Conservation (phyloP, 1,140 invertebrate species). For the Protaetia brevitarsis region DNA sequence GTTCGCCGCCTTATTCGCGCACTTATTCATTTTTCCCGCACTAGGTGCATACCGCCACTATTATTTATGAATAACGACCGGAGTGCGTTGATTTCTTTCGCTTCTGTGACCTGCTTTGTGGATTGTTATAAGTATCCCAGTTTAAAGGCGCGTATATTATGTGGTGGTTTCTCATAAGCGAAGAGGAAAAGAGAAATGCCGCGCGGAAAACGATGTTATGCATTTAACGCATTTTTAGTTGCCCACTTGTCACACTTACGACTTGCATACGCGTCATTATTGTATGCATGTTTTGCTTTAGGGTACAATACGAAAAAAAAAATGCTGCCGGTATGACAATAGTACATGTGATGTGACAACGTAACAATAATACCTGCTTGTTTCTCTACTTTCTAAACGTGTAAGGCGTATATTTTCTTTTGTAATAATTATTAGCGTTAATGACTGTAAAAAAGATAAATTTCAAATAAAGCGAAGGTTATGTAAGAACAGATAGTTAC, state of each 20-base stretch:
- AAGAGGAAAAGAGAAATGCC: conserved; percentile 10
- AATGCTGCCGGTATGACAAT: neutral
- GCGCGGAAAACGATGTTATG: neutral
- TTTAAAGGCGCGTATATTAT: neutral
- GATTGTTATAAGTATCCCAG: neutral
- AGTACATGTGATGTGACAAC: neutral
- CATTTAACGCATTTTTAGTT: neutral
- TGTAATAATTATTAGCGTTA: neutral
- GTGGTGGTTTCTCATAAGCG: conserved; percentile 8
- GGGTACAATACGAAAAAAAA: neutral
- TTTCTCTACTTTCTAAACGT: neutral
- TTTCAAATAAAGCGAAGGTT: neutral
- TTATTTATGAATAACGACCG: conserved; percentile 10
- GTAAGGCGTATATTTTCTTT: neutral
- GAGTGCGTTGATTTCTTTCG: conserved; percentile 8
- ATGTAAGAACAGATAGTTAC: neutral
- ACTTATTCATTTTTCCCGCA: neutral
- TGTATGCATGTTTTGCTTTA: neutral
- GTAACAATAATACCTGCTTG: neutral
- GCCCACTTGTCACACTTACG: neutral
- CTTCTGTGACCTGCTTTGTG: conserved; percentile 10
- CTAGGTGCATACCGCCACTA: neutral
- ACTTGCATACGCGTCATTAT: neutral
- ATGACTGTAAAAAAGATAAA: neutral
- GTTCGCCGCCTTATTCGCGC: too few species aligned